Evolutionary conservation across 2,113 vertebrate species (phyloP).

Genomic region (Haemorhous mexicanus): DNA sequence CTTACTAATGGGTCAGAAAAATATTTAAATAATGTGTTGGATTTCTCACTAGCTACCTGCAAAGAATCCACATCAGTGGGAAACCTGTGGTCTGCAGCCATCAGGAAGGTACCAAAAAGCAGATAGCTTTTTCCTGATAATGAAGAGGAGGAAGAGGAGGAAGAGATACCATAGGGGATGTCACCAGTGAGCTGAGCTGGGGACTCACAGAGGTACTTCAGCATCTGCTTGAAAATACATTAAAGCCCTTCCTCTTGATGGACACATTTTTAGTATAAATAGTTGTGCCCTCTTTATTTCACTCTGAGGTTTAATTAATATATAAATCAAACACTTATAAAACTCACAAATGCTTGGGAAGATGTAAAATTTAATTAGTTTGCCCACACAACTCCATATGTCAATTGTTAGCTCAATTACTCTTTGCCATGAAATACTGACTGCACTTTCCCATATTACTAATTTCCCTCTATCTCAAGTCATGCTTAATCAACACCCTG

Average conservation of each 20-base stretch:
- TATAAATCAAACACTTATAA: slow-evolving; percentile 70
- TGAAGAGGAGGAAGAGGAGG: background rate
- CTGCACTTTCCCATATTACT: slow-evolving; percentile 56
- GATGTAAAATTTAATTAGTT: slow-evolving; percentile 76
- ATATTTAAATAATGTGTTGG: background rate
- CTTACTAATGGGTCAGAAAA: background rate
- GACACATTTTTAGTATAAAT: slow-evolving; percentile 44
- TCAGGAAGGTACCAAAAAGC: background rate
- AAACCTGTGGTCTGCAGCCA: background rate
- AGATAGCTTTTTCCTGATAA: background rate
- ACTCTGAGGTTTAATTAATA: slow-evolving; percentile 74
- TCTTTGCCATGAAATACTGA: slow-evolving; percentile 56
- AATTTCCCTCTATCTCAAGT: slow-evolving; percentile 60
- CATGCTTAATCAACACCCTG: slow-evolving; percentile 61
- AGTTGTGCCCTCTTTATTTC: slow-evolving; percentile 59
- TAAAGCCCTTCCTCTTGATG: background rate
- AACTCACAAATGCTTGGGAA: slow-evolving; percentile 69
- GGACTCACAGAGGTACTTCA: background rate
- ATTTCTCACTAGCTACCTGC: background rate
- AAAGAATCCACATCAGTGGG: background rate
- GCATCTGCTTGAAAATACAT: background rate
- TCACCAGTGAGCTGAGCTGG: background rate
- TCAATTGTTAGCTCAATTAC: slow-evolving; percentile 68
- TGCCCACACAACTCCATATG: slow-evolving; percentile 72
- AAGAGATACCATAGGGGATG: background rate